Evolutionary conservation across 1,140 invertebrate genomes (phyloP).

Genomic region (Coenobita brevimanus): DNA sequence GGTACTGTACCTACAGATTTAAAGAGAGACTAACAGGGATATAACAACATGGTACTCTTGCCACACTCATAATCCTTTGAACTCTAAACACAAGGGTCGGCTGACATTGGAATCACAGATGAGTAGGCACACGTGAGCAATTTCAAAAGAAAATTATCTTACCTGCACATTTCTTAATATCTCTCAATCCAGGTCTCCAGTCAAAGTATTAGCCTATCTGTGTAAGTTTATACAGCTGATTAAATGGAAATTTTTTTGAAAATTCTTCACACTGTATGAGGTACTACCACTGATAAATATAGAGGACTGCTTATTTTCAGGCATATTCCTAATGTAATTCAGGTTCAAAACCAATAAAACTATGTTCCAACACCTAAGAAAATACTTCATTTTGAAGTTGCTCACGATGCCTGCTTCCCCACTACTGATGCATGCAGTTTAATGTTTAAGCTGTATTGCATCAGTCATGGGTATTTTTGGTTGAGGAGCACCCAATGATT

Average conservation of each 20-base stretch:
- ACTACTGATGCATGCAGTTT: neutral
- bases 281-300: too few relatives aligned
- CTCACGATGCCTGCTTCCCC: constrained; percentile 27
- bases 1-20: neutral
- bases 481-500: too few relatives aligned
- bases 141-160: constrained; percentile 30
- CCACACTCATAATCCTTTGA: constrained; percentile 53
- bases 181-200: too few relatives aligned
- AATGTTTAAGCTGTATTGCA: constrained; percentile 1
- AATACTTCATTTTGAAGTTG: constrained; percentile 31
- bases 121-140: constrained; percentile 45
- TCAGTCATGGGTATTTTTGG: neutral
- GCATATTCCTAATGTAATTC: too few relatives aligned
- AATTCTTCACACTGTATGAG: too few relatives aligned
- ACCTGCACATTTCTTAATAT: neutral
- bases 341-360: too few relatives aligned
- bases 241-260: too few relatives aligned
- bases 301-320: too few relatives aligned
- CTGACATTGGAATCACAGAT: constrained; percentile 55
- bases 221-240: too few relatives aligned
- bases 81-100: constrained; percentile 49
- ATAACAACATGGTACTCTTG: constrained; percentile 7
- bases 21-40: neutral
- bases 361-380: neutral
- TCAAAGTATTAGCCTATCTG: too few relatives aligned